Evolutionary conservation across 1,140 invertebrate genomes (phyloP), one percentile per base, ranked within the genome.

Genomic region (Drosophila neocordata): DNA sequence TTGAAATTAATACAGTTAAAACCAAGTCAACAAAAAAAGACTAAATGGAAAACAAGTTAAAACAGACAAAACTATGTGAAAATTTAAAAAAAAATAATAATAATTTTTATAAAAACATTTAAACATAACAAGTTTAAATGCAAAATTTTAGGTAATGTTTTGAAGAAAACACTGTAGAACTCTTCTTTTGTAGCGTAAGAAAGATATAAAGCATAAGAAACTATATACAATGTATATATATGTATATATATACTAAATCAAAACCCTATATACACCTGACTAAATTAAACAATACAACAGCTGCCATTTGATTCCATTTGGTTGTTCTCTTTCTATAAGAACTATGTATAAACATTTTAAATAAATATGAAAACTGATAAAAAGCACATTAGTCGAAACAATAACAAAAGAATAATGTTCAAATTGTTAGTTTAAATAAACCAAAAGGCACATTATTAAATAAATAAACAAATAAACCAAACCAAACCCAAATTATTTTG

Each of bases 371-470:
- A 67, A 72, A 70, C 64, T 85, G 69, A 75, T 75, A 75, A 75
- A 75, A 75, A 68, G 66, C 73, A 85, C 69, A 67, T 76, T 73
- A 63, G 68, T 44, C 77, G 34, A 6, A 77, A 81, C 64, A 84
- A 85, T 80, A 84, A 77, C 53, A 79, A 35, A 35, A 34, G 61
- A 75, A 76, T 66, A 66, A 65, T 70, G 44, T 65, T 70, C 62
- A 70, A 68, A 85, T 80, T 73, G 66, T 62, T 73, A 68, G 60
- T 85, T 80, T 48, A 69, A 77, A 84, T 65, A 85, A 82, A 73
- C 48, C 56, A 41, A 66, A 66, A 18, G 41, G 41, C 41, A n/a
- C n/a, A n/a, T n/a, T n/a, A n/a, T n/a, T n/a, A 20, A 20, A 48
- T 20, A 2, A 20, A 15, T 20, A 48, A 11, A 48, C 41, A 48